These are phyloP conservation scores for Microctenopoma lineatum DNA, from an alignment of 2,797 vertebrate genomes.

Conservation along the genomic window DNA sequence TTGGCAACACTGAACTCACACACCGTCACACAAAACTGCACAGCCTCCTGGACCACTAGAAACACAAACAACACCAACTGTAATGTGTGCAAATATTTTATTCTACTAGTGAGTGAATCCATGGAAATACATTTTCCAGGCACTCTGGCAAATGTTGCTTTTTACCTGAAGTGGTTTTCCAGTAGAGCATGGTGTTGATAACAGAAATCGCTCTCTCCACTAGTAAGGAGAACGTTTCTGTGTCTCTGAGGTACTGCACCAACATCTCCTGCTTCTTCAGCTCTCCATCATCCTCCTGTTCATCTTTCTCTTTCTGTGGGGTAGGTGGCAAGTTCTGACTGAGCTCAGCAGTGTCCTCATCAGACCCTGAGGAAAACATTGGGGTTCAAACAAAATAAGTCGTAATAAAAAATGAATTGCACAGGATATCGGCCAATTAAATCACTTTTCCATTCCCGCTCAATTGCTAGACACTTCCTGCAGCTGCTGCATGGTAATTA, in stretches of 20 bases:
- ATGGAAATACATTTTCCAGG: neutral
- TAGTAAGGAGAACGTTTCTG: slow-evolving; percentile 90
- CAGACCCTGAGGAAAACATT: slow-evolving; percentile 72
- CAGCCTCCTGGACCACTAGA: slow-evolving; percentile 96
- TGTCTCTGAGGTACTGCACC: slow-evolving; percentile 94
- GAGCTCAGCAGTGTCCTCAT: slow-evolving; percentile 67
- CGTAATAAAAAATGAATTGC: neutral
- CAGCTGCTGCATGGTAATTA: slow-evolving; percentile 18
- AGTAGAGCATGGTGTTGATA: slow-evolving; percentile 93
- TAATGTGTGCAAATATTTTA: neutral
- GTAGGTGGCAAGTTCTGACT: slow-evolving; percentile 67
- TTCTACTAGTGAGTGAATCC: neutral
- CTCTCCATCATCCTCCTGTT: slow-evolving; percentile 76
- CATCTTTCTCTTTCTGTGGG: slow-evolving; percentile 76
- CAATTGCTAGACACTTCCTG: slow-evolving; percentile 10
- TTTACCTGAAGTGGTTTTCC: slow-evolving; percentile 90
- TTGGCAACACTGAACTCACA: slow-evolving; percentile 92
- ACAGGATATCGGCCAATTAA: neutral
- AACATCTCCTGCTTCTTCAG: slow-evolving; percentile 94
- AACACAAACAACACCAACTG: slow-evolving; percentile 13
- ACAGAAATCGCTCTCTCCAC: slow-evolving; percentile 90
- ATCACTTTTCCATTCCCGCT: slow-evolving; percentile 4
- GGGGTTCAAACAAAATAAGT: neutral
- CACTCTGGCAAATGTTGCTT: neutral
- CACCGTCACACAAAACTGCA: slow-evolving; percentile 95